Conservation (phyloP, 2,797 vertebrate genomes). For the Fistularia commersonii region DNA sequence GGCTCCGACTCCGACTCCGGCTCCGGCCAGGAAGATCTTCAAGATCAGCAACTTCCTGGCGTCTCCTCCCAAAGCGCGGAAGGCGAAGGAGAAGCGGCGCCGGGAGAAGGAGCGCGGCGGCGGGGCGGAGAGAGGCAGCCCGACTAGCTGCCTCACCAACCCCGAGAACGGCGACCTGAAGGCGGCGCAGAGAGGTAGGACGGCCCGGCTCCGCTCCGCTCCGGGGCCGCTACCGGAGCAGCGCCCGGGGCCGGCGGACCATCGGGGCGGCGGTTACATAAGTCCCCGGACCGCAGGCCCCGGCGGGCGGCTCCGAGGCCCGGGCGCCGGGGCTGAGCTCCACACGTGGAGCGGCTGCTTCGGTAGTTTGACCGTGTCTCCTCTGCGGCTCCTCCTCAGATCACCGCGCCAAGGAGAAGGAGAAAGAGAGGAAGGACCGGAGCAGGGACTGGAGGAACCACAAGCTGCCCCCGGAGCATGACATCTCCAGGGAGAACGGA, state of each 20-base stretch:
- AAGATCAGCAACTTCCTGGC: conserved; percentile 80
- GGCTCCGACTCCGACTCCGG: conserved; percentile 55
- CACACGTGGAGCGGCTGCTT: conserved; percentile 67
- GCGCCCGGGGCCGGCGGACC: too few species aligned
- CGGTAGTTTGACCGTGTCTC: conserved; percentile 30
- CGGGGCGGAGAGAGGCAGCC: conserved; percentile 75
- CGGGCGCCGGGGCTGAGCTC: conserved; percentile 32
- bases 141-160: conserved; percentile 76
- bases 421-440: conserved; percentile 84
- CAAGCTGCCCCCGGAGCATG: conserved; percentile 80
- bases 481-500: conserved; percentile 90
- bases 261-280: conserved; percentile 23
- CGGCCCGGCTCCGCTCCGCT: conserved; percentile 1
- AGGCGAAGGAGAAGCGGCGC: conserved; percentile 83
- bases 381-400: conserved; percentile 32
- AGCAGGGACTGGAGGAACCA: conserved; percentile 88
- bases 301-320: conserved; percentile 54
- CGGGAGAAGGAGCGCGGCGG: conserved; percentile 72
- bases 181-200: conserved; percentile 78
- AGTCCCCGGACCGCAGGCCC: conserved; percentile 42
- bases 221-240: not conserved
- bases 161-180: conserved; percentile 89
- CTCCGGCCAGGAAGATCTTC: conserved; percentile 74
- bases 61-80: conserved; percentile 76
- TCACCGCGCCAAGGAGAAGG: conserved; percentile 64